Percentiles rank a stretch among this genome's conserved stretches.
phyloP scores from a whole-genome alignment of 2,888 invertebrate genomes.

The Tromatobia lineatoria region DNA sequence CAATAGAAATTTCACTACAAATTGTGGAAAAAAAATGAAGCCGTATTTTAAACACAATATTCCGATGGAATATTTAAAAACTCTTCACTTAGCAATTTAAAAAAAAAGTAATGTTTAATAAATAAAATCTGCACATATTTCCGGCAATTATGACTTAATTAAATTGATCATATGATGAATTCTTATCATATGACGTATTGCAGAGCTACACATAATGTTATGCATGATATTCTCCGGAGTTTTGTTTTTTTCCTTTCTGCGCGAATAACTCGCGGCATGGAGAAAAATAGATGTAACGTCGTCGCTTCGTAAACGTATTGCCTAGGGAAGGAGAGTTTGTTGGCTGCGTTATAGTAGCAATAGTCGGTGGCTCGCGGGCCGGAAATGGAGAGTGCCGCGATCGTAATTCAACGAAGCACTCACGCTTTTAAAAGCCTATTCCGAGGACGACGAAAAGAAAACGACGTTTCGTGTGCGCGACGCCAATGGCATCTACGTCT shows the following conservation, averaged over 20 bases:
- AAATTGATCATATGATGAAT: too few relatives aligned
- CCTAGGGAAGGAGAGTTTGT: slow-evolving; percentile 53
- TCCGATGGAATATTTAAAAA: too few relatives aligned
- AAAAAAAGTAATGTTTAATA: too few relatives aligned
- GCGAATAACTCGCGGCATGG: slow-evolving; percentile 7
- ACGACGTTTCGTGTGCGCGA: slow-evolving; percentile 43
- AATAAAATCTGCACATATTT: too few relatives aligned
- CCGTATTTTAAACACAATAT: too few relatives aligned
- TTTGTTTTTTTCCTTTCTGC: neutral
- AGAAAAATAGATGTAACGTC: slow-evolving; percentile 10
- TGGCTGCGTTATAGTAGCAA: slow-evolving; percentile 61
- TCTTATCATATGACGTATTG: neutral
- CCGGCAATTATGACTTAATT: too few relatives aligned
- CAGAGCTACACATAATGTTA: neutral
- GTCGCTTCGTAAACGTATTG: slow-evolving; percentile 4
- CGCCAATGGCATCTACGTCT: neutral
- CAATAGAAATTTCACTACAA: too few relatives aligned
- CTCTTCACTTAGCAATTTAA: too few relatives aligned
- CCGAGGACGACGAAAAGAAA: slow-evolving; percentile 66
- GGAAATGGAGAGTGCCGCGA: slow-evolving; percentile 76
- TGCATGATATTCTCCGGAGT: neutral
- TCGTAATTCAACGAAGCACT: slow-evolving; percentile 79
- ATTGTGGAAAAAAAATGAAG: too few relatives aligned
- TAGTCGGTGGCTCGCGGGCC: slow-evolving; percentile 66
- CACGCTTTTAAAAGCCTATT: slow-evolving; percentile 75